phyloP scores from a whole-genome alignment of 2,888 invertebrate genomes.

The Fissipunctia ypsillon region DNA sequence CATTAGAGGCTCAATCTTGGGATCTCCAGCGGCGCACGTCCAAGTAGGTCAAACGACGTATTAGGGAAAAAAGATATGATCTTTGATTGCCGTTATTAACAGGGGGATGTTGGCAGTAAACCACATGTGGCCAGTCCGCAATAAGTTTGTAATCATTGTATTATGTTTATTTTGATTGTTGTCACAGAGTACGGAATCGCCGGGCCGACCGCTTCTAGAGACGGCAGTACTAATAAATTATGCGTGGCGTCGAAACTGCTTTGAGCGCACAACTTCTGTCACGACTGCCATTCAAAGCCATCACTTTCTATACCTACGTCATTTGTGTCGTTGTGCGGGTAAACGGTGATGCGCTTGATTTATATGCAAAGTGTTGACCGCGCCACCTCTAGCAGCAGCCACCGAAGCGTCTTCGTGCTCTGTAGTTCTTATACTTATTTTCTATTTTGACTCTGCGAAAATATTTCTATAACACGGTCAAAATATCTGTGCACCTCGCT shows the following conservation, averaged over 20 bases:
- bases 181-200: neutral
- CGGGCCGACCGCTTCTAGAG: too few relatives aligned
- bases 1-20: conserved; percentile 28
- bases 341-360: neutral
- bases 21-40: conserved; percentile 39
- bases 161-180: neutral
- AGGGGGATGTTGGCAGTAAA: conserved; percentile 7
- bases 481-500: too few relatives aligned
- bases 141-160: neutral
- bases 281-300: neutral
- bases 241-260: neutral
- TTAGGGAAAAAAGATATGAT: conserved; percentile 41
- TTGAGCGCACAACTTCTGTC: neutral
- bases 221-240: neutral
- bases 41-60: conserved; percentile 57
- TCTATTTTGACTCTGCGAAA: neutral
- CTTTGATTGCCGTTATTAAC: conserved; percentile 41
- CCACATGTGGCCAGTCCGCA: conserved; percentile 12
- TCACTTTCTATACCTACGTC: neutral
- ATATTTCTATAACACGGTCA: too few relatives aligned
- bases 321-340: too few relatives aligned
- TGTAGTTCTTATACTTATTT: neutral
- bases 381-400: neutral
- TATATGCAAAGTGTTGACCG: neutral
- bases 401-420: neutral